These are phyloP conservation scores for Premnoplex brunnescens DNA, from an alignment of 2,797 vertebrate genomes.

Conservation along the genomic window DNA sequence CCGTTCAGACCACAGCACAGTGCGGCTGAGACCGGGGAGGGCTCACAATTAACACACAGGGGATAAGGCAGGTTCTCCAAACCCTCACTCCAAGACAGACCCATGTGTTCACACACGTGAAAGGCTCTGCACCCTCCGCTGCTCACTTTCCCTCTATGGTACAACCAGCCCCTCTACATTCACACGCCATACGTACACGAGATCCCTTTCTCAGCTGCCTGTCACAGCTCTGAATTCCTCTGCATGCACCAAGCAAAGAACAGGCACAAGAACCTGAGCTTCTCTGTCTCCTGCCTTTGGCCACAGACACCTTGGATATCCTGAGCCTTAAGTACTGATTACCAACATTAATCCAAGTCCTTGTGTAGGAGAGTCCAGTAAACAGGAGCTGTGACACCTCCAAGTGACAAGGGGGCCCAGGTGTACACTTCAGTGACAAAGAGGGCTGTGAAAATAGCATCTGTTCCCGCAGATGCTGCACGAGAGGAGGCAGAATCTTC, in stretches of 20 bases:
- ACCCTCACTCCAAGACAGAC: background rate
- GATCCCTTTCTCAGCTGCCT: background rate
- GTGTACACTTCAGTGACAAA: background rate
- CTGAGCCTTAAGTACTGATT: background rate
- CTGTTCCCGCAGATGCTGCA: background rate
- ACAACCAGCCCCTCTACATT: background rate
- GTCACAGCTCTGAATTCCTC: background rate
- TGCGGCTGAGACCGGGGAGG: fast-evolving
- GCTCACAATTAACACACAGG: background rate
- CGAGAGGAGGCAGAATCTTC: background rate
- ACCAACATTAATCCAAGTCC: background rate
- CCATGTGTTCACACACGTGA: background rate
- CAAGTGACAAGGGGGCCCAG: background rate
- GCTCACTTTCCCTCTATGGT: background rate
- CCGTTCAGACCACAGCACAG: background rate
- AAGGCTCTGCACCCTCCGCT: background rate
- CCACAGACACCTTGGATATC: background rate
- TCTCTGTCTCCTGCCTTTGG: background rate
- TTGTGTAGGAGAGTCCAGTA: background rate
- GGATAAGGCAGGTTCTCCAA: background rate
- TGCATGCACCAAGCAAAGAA: background rate
- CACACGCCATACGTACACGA: fast-evolving
- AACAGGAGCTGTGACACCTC: background rate
- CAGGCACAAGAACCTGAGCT: background rate
- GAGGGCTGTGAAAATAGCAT: background rate